These are phyloP conservation scores for Euclidia mi DNA, from an alignment of 2,888 invertebrate genomes.

Conservation along the genomic window DNA sequence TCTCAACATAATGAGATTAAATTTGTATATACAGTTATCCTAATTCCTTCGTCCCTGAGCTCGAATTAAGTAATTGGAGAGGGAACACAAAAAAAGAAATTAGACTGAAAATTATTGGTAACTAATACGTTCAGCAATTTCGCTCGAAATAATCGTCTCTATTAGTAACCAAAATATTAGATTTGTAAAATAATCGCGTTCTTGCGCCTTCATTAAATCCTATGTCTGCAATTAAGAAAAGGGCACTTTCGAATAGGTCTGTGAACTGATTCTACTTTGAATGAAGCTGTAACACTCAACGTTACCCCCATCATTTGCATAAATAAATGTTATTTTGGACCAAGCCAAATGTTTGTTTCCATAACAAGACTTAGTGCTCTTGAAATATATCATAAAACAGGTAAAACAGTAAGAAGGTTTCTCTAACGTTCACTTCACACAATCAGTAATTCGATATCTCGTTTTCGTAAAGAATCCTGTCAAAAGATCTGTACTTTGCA, in stretches of 20 bases:
- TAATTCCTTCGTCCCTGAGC: slow-evolving; percentile 6
- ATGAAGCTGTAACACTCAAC: slow-evolving; percentile 80
- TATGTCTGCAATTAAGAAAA: slow-evolving; percentile 77
- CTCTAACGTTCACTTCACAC: slow-evolving; percentile 19
- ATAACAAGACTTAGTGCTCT: slow-evolving; percentile 57
- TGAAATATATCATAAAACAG: slow-evolving; percentile 36
- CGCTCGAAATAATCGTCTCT: slow-evolving; percentile 17
- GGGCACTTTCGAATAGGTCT: slow-evolving; percentile 60
- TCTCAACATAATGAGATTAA: slow-evolving; percentile 18
- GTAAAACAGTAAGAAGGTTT: slow-evolving; percentile 23
- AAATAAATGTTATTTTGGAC: slow-evolving; percentile 76
- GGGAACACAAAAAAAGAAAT: slow-evolving; percentile 15
- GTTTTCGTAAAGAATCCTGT: slow-evolving; percentile 9
- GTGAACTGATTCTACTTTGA: slow-evolving; percentile 80
- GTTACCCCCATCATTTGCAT: slow-evolving; percentile 76
- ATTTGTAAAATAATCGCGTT: slow-evolving; percentile 73
- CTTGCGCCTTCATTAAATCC: slow-evolving; percentile 77
- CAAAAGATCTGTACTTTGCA: slow-evolving; percentile 5
- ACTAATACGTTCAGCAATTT: slow-evolving; percentile 17
- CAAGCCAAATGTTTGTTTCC: slow-evolving; percentile 69
- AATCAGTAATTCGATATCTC: slow-evolving; percentile 16
- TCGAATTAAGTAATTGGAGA: slow-evolving; percentile 17
- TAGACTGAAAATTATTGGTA: slow-evolving; percentile 14
- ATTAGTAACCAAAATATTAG: slow-evolving; percentile 56
- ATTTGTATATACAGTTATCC: slow-evolving; percentile 14